phyloP scores from a whole-genome alignment of 2,888 invertebrate species.

The Mythimna lalbum region DNA sequence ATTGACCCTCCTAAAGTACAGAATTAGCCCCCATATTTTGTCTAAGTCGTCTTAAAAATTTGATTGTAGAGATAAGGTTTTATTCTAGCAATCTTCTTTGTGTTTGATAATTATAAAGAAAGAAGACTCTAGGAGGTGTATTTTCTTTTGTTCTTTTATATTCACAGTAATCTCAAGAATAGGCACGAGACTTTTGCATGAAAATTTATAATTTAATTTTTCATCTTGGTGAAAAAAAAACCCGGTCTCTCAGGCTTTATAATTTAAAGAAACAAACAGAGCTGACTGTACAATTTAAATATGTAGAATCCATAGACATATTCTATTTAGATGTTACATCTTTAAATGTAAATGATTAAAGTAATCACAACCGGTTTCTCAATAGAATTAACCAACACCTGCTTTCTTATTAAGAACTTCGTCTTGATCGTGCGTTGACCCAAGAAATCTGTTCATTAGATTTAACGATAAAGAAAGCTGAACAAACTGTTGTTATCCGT shows the following conservation, averaged over 20 bases:
- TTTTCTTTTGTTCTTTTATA: conserved; percentile 44
- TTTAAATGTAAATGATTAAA: conserved; percentile 47
- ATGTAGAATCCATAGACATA: conserved; percentile 28
- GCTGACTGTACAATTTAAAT: conserved; percentile 35
- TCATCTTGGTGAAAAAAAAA: neutral
- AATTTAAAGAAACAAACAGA: conserved; percentile 15
- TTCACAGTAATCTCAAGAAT: conserved; percentile 8
- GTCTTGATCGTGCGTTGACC: conserved; percentile 52
- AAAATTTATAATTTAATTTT: conserved; percentile 23
- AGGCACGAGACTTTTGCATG: conserved; percentile 3
- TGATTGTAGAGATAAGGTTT: conserved; percentile 45
- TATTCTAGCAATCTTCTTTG: conserved; percentile 40
- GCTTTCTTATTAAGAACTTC: conserved; percentile 41
- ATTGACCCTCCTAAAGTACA: conserved; percentile 61
- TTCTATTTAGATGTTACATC: conserved; percentile 40
- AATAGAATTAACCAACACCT: conserved; percentile 49
- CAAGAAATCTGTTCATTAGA: conserved; percentile 63
- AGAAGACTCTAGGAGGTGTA: neutral
- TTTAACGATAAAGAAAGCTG: conserved; percentile 66
- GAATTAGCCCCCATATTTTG: conserved; percentile 48
- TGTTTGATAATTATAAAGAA: conserved; percentile 38
- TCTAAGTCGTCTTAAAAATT: conserved; percentile 50
- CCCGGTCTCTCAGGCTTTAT: too few species aligned
- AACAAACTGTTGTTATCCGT: conserved; percentile 62
- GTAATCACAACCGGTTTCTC: conserved; percentile 48